Evolutionary conservation across 2,113 vertebrate species (phyloP).

Genomic region (Cinclus cinclus): DNA sequence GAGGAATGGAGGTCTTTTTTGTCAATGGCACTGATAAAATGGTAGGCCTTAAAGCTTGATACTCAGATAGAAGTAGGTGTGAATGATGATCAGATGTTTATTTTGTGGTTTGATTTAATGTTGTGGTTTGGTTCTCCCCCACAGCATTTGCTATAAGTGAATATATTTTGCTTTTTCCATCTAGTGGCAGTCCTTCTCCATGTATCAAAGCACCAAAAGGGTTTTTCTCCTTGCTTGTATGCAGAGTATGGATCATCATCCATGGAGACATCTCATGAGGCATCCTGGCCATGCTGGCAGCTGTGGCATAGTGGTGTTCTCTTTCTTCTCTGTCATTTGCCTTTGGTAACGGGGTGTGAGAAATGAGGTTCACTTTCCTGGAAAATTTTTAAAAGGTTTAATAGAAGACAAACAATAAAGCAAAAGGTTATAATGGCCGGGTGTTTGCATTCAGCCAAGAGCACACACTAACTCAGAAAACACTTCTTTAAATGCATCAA

Average conservation of each 20-base stretch:
- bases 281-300: not conserved
- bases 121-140: not conserved
- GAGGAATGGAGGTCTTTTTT: not conserved
- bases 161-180: not conserved
- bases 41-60: not conserved
- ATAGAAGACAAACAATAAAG: too few relatives aligned
- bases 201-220: not conserved
- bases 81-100: not conserved
- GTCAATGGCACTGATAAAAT: not conserved
- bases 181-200: not conserved
- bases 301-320: not conserved
- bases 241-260: not conserved
- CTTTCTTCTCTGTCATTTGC: not conserved
- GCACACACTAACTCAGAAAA: too few relatives aligned
- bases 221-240: not conserved
- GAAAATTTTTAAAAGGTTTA: too few relatives aligned
- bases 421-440: too few relatives aligned
- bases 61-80: not conserved
- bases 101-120: not conserved
- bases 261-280: not conserved
- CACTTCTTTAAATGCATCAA: too few relatives aligned
- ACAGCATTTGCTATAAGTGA: not conserved
- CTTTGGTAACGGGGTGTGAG: not conserved
- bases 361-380: too few relatives aligned
- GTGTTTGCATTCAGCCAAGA: too few relatives aligned